phyloP scores from a whole-genome alignment of 1,140 invertebrate genomes.

The Hylaeus volcanicus region DNA sequence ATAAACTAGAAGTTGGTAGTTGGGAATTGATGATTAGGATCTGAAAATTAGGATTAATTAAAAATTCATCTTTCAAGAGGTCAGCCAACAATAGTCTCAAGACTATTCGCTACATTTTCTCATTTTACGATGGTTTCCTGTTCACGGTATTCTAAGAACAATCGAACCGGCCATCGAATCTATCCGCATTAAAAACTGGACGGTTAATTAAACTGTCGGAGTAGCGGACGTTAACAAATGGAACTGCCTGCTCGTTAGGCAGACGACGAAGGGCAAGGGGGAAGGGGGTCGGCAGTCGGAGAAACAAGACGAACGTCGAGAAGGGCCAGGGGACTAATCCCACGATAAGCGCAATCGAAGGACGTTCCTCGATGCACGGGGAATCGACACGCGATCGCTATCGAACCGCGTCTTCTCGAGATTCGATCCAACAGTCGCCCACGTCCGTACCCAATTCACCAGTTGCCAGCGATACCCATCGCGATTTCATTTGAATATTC shows the following conservation, averaged over 20 bases:
- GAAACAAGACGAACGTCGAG: not conserved
- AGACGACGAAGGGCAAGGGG: not conserved
- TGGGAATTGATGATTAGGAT: too few relatives aligned
- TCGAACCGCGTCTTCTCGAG: not conserved
- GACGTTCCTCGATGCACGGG: not conserved
- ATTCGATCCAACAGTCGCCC: not conserved
- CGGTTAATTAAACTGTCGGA: constrained; percentile 43
- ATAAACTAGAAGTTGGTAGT: too few relatives aligned
- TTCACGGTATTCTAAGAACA: not conserved
- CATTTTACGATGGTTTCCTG: too few relatives aligned
- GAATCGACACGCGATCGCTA: constrained; percentile 18
- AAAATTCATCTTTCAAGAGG: too few relatives aligned
- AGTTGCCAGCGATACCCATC: not conserved
- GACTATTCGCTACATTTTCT: too few relatives aligned
- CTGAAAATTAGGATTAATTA: too few relatives aligned
- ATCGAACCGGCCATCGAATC: not conserved
- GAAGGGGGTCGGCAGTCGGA: too few relatives aligned
- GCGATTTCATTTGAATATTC: constrained; percentile 27
- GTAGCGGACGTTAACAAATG: constrained; percentile 18
- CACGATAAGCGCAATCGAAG: not conserved
- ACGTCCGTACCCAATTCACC: not conserved
- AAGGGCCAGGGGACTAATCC: not conserved
- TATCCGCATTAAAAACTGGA: not conserved
- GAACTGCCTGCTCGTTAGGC: constrained; percentile 17
- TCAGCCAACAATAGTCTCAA: too few relatives aligned